Conservation (phyloP, 1,140 invertebrate genomes). For the Ceratina calcarata region DNA sequence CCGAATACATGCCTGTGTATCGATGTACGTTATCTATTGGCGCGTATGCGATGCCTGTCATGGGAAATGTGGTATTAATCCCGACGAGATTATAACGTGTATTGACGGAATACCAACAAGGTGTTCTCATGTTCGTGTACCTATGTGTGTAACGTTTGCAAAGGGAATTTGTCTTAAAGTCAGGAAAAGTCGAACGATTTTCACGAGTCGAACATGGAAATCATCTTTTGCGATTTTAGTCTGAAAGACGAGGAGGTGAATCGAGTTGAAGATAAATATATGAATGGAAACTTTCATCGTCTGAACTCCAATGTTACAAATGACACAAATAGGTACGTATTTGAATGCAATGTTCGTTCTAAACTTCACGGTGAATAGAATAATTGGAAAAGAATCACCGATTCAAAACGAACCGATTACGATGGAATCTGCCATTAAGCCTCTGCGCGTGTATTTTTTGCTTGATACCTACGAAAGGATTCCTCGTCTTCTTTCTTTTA, state of each 20-base stretch:
- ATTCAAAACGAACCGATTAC: neutral
- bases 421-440: neutral
- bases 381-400: neutral
- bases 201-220: neutral
- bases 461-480: neutral
- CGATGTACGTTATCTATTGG: neutral
- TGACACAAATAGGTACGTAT: no score
- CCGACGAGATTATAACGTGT: neutral
- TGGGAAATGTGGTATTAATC: neutral
- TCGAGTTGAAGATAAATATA: no score
- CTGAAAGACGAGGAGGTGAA: no score
- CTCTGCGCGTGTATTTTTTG: neutral
- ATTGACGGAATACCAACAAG: neutral
- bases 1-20: neutral
- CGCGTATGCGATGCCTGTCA: neutral
- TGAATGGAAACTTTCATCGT: no score
- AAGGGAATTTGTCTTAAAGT: neutral
- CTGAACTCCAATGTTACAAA: no score
- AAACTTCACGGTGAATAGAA: conserved; percentile 4
- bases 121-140: neutral
- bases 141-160: neutral
- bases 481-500: neutral
- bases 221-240: no score
- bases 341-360: neutral
- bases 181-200: neutral